A percentile compares a stretch with the other conserved stretches of the same genome.
Evolutionary conservation across 2,113 vertebrate species (phyloP).

Genomic region (Spea multiplicata): DNA sequence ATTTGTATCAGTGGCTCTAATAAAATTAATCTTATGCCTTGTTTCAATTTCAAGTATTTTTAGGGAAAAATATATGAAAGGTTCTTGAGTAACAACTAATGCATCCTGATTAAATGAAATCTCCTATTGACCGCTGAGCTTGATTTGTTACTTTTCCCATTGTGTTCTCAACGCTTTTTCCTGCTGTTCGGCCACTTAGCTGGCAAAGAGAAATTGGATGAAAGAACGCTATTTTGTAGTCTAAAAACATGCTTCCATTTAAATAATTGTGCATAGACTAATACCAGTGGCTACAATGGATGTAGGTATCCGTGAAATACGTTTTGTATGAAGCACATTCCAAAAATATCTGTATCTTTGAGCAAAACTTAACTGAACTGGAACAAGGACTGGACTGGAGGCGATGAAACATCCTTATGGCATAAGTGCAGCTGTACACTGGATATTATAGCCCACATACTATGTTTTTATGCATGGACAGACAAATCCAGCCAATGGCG

Average conservation of each 20-base stretch:
- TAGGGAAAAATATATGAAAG: constrained; percentile 8
- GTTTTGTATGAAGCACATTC: neutral
- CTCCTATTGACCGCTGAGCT: constrained; percentile 26
- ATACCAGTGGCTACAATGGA: no score
- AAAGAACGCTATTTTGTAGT: constrained; percentile 37
- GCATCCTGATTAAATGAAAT: neutral
- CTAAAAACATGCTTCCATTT: constrained; percentile 17
- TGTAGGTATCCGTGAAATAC: neutral
- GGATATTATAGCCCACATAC: no score
- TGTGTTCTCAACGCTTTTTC: constrained; percentile 15
- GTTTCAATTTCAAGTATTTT: neutral
- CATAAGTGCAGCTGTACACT: no score
- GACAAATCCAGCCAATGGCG: no score
- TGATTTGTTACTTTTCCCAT: constrained; percentile 27
- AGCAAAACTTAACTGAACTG: no score
- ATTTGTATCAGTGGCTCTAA: neutral
- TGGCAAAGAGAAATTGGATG: neutral
- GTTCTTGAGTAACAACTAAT: neutral
- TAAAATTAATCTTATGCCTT: neutral
- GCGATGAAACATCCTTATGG: no score
- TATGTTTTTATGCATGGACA: no score
- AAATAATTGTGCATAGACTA: constrained; percentile 25
- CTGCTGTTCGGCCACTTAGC: constrained; percentile 23
- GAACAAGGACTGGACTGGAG: no score
- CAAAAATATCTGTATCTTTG: no score